phyloP scores from a whole-genome alignment of 2,888 invertebrate species.

The Esperia sulphurella region DNA sequence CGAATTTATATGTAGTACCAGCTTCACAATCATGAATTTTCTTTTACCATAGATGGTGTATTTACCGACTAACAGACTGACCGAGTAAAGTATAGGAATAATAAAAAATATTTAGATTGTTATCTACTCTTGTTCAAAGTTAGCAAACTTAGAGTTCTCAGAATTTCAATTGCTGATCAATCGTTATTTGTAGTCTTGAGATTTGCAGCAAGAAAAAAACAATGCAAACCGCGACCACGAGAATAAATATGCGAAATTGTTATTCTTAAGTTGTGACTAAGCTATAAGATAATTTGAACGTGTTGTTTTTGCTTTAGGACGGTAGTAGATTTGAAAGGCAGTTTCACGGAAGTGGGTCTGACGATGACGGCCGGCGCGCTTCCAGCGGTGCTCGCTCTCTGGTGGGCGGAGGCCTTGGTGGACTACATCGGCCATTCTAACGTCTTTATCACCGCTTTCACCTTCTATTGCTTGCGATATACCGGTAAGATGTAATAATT shows the following conservation, averaged over 20 bases:
- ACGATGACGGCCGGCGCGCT: conserved; percentile 84
- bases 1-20: not conserved
- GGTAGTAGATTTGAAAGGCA: conserved; percentile 76
- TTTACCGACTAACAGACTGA: too few species aligned
- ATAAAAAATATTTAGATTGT: too few species aligned
- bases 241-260: not conserved
- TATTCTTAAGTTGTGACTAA: not conserved
- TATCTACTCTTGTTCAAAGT: too few species aligned
- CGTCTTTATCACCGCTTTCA: conserved; percentile 89
- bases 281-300: not conserved
- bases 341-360: conserved; percentile 79
- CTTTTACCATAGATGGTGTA: not conserved
- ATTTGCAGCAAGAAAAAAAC: too few species aligned
- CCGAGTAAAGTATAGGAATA: too few species aligned
- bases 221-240: too few species aligned
- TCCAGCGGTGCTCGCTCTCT: conserved; percentile 84
- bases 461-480: conserved; percentile 87
- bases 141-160: too few species aligned
- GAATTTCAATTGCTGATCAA: too few species aligned
- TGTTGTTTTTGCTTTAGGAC: conserved; percentile 65
- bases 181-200: too few species aligned
- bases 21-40: not conserved
- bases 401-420: conserved; percentile 89
- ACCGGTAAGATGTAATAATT: conserved; percentile 66
- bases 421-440: conserved; percentile 92